Percentiles rank a stretch among this genome's conserved stretches.
phyloP scores from a whole-genome alignment of 2,797 vertebrate genomes.

The Rhynchotus rufescens region DNA sequence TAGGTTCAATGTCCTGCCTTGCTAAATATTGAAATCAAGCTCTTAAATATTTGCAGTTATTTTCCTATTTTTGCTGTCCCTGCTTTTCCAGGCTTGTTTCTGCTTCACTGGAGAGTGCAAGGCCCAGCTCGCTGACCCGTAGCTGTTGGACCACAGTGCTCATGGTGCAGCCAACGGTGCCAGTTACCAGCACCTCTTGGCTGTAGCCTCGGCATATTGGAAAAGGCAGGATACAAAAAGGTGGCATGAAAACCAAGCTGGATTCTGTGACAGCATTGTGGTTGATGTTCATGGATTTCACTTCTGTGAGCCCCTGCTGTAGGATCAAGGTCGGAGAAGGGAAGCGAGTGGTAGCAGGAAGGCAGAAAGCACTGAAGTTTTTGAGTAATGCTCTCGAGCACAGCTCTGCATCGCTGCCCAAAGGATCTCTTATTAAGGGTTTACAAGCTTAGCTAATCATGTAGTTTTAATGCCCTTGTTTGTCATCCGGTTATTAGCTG shows the following conservation, averaged over 20 bases:
- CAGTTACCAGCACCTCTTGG: not conserved
- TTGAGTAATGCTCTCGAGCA: not conserved
- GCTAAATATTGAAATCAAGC: not conserved
- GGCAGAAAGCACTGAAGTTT: not conserved
- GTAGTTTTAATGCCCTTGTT: not conserved
- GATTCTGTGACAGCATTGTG: too few relatives aligned
- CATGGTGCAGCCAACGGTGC: not conserved
- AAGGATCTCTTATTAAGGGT: not conserved
- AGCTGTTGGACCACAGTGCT: accelerated
- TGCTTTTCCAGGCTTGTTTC: not conserved
- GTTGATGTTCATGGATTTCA: not conserved
- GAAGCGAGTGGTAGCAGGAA: not conserved
- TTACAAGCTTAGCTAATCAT: not conserved
- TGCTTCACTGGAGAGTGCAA: not conserved
- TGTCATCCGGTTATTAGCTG: not conserved
- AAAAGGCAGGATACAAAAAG: not conserved
- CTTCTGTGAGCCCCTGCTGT: not conserved
- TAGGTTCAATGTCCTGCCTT: not conserved
- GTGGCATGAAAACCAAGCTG: not conserved
- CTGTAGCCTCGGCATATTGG: not conserved
- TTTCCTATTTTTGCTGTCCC: not conserved
- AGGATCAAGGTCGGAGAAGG: not conserved
- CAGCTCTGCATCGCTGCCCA: not conserved
- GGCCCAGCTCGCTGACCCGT: not conserved
- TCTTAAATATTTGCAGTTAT: not conserved